Conservation (phyloP, 2,113 vertebrate species). For the Patagioenas fasciata region DNA sequence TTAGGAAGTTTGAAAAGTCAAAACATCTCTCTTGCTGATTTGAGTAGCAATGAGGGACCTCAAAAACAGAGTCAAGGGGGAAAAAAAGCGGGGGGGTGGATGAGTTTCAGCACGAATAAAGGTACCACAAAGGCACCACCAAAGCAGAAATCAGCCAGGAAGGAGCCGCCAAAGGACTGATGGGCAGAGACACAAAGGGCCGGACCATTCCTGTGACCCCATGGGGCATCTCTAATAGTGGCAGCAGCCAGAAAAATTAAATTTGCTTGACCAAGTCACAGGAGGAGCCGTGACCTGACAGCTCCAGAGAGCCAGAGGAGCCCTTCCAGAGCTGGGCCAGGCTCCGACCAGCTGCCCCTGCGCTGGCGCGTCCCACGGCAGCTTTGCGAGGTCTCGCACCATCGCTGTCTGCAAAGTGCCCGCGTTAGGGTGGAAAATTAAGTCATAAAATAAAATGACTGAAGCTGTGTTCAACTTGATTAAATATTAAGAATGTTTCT, state of each 20-base stretch:
- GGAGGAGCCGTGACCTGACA: neutral
- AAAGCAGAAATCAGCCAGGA: neutral
- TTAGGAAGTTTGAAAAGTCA: neutral
- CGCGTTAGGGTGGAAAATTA: neutral
- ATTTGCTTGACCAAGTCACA: neutral
- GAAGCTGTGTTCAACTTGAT: conserved; percentile 20
- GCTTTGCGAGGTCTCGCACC: neutral
- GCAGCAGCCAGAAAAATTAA: neutral
- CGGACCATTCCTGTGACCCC: neutral
- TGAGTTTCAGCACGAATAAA: neutral
- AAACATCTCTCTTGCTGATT: neutral
- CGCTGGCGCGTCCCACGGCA: accelerated
- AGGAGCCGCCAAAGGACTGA: neutral
- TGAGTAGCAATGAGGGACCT: neutral
- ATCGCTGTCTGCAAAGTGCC: neutral
- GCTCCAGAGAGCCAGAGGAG: too few species aligned
- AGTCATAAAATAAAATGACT: neutral
- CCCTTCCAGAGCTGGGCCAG: neutral
- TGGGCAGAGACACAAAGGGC: accelerated
- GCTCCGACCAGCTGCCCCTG: neutral
- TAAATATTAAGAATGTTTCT: conserved; percentile 23
- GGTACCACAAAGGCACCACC: accelerated
- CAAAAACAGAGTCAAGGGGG: accelerated
- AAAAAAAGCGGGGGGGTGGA: neutral
- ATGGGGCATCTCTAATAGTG: neutral